These are phyloP conservation scores for Propithecus deckenii DNA, from an alignment of 2,797 vertebrate species.

Conservation along the genomic window DNA sequence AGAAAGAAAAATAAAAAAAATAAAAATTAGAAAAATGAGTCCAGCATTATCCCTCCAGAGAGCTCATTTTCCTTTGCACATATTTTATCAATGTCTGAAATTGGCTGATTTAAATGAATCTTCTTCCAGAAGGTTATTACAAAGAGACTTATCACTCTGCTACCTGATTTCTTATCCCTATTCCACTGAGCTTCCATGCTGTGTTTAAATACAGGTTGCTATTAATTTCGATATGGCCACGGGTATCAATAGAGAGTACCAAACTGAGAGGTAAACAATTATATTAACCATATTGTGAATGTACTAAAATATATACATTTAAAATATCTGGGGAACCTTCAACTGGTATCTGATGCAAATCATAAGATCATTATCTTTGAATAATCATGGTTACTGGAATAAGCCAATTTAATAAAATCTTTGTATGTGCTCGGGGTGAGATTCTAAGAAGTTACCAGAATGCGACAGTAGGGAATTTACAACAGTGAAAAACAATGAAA, in stretches of 20 bases:
- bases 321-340: not conserved
- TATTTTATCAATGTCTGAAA: constrained; percentile 62
- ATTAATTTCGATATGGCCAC: constrained; percentile 72
- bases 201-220: constrained; percentile 72
- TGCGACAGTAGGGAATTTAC: not conserved
- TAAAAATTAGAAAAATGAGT: constrained; percentile 31
- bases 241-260: constrained; percentile 58
- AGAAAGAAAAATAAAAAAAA: not conserved
- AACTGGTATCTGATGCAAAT: not conserved
- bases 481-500: not conserved
- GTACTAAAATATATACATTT: not conserved
- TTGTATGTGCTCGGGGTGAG: not conserved
- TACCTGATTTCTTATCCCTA: constrained; percentile 56
- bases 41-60: constrained; percentile 24
- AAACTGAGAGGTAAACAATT: constrained; percentile 35
- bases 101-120: constrained; percentile 56
- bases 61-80: constrained; percentile 50
- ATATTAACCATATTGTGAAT: not conserved
- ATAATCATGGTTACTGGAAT: not conserved
- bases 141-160: not conserved
- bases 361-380: not conserved
- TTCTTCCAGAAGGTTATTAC: constrained; percentile 17
- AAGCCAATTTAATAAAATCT: not conserved
- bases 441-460: not conserved
- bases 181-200: constrained; percentile 24